These are phyloP conservation scores for Polymixis lichenea DNA, from an alignment of 2,888 invertebrate species.

Conservation along the genomic window DNA sequence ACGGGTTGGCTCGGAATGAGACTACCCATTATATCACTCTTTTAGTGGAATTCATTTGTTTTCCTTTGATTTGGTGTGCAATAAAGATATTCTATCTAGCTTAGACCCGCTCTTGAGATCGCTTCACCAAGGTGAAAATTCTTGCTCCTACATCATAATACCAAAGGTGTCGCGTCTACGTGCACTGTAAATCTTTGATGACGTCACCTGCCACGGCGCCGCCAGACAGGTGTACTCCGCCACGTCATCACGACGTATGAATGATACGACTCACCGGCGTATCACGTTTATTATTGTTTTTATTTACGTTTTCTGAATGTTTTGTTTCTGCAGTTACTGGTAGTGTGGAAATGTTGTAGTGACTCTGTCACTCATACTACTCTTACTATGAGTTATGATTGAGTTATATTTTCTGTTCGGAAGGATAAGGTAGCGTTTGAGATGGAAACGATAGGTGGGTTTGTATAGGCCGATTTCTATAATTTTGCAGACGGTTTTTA, in stretches of 20 bases:
- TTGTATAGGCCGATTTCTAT: neutral
- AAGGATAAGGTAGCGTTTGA: neutral
- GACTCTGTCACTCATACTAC: too few relatives aligned
- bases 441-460: neutral
- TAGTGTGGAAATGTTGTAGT: neutral
- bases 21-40: too few relatives aligned
- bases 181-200: slow-evolving; percentile 53
- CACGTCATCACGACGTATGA: slow-evolving; percentile 51
- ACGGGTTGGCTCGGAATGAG: too few relatives aligned
- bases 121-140: neutral
- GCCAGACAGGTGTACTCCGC: slow-evolving; percentile 59
- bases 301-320: slow-evolving; percentile 39
- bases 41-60: neutral
- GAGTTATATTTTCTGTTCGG: neutral
- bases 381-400: neutral
- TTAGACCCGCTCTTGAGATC: neutral
- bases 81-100: neutral
- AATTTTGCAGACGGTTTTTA: neutral
- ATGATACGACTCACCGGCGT: slow-evolving; percentile 45
- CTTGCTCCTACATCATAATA: slow-evolving; percentile 16
- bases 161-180: slow-evolving; percentile 37
- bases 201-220: slow-evolving; percentile 59
- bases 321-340: slow-evolving; percentile 1
- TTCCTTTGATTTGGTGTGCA: neutral
- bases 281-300: slow-evolving; percentile 53